Evolutionary conservation across 2,888 invertebrate species (phyloP), one percentile per base, ranked within the genome.

Genomic region (Pammene fasciana): DNA sequence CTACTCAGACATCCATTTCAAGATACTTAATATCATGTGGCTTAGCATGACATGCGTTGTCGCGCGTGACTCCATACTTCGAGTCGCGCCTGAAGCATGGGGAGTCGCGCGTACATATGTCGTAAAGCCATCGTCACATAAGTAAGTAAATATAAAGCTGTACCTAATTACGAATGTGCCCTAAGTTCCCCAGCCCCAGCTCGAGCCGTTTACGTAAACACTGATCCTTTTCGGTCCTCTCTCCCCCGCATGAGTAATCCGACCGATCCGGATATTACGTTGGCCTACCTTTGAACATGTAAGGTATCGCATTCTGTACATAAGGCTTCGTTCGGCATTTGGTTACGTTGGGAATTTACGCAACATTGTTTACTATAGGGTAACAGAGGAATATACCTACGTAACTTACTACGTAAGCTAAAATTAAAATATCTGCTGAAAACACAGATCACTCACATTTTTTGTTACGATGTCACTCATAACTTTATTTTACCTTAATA

Each of bases 201-300:
- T 50, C 14, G 43, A 52, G 41, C 62, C 50, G 59, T 60, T 54
- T 67, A 62, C 46, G 52, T 68, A 68, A 70, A 72, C 68, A 68
- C 67, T 59, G 68, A 67, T 57, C 64, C 70, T 57, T 64, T 55
- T 68, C 68, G 65, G 70, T 16, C 73, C 74, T 76, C 76, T 73
- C 76, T 81, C 78, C 81, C 74, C 76, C 81, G 77, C 75, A 81
- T 83, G 83, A 82, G 85, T 81, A 86, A 82, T 81, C 81, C 85
- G 81, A 81, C 79, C 79, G 74, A 75, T 75, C 76, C 84, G 84
- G 86, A 86, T 86, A 86, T 86, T 86, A 82, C 84, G 72, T 79
- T 78, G 77, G 82, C 79, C 78, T 81, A 77, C 76, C 72, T 50
- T 34, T 68, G 54, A 65, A 56, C 56, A 56, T 65, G 65, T 65